A percentile compares a stretch with the other conserved stretches of the same genome.
Conservation (phyloP, 2,797 vertebrate species). For the Muraenolepis orangiensis region DNA sequence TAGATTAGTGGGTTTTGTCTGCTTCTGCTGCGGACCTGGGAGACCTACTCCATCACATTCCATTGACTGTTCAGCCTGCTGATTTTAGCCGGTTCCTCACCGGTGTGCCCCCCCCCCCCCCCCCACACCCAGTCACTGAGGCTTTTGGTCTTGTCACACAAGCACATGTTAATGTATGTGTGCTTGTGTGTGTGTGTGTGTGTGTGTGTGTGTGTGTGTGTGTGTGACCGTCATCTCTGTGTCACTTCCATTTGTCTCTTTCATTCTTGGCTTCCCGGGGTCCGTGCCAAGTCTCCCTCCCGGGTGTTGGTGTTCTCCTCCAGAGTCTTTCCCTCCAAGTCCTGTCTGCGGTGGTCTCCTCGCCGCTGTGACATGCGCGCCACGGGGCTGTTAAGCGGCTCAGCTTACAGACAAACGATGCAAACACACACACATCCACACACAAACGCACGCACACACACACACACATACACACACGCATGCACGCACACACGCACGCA, state of each 20-base stretch:
- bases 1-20: constrained; percentile 39
- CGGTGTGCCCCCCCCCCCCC: no score
- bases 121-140: constrained; percentile 18
- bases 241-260: constrained; percentile 47
- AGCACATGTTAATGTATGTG: background rate
- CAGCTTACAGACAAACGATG: constrained; percentile 33
- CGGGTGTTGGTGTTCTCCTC: constrained; percentile 15
- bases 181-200: constrained; percentile 4
- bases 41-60: constrained; percentile 28
- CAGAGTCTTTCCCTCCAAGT: background rate
- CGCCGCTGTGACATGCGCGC: no score
- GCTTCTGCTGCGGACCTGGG: constrained; percentile 7
- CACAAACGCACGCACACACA: constrained; percentile 19
- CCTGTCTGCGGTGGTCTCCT: no score
- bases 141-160: constrained; percentile 13
- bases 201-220: constrained; percentile 6
- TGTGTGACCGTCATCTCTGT: constrained; percentile 22
- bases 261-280: constrained; percentile 39
- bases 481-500: constrained; percentile 19
- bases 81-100: constrained; percentile 31
- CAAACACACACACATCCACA: constrained; percentile 15
- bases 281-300: constrained; percentile 38
- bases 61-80: constrained; percentile 32
- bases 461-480: constrained; percentile 25
- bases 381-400: constrained; percentile 45